A percentile compares a stretch with the other conserved stretches of the same genome.
Conservation (phyloP, 2,113 vertebrate species). For the Machaerirhynchus nigripectus region DNA sequence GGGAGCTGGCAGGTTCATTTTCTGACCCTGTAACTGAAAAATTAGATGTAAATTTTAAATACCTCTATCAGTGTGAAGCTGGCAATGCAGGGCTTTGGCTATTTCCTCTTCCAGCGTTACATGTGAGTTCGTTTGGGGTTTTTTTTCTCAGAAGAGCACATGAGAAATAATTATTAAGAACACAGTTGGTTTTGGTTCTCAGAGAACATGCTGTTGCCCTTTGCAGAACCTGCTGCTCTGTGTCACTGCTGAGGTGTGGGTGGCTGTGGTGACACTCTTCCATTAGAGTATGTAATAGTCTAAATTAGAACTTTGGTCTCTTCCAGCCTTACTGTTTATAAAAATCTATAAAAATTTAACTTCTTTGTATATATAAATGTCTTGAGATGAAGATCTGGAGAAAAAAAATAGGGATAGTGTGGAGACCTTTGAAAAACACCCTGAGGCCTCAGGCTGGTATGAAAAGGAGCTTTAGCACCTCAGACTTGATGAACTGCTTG, state of each 20-base stretch:
- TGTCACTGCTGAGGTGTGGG: background rate
- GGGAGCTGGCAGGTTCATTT: background rate
- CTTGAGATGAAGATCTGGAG: background rate
- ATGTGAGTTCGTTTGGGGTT: rapidly evolving
- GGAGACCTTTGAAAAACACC: background rate
- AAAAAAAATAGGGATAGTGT: background rate
- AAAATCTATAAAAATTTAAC: background rate
- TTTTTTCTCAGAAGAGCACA: background rate
- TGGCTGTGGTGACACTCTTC: background rate
- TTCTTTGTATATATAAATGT: background rate
- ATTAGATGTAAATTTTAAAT: background rate
- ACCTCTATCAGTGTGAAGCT: background rate
- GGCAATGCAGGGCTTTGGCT: background rate
- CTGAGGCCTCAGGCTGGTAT: background rate
- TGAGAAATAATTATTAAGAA: background rate
- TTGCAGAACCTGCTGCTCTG: background rate
- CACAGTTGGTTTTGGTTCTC: background rate
- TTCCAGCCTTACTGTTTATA: background rate
- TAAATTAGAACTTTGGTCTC: background rate
- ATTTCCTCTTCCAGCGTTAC: background rate
- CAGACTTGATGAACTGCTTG: background rate
- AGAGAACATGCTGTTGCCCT: background rate
- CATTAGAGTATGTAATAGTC: background rate
- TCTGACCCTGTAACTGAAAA: background rate
- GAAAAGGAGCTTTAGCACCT: background rate